Evolutionary conservation across 2,113 vertebrate species (phyloP).

Genomic region (Leuciscus idus): DNA sequence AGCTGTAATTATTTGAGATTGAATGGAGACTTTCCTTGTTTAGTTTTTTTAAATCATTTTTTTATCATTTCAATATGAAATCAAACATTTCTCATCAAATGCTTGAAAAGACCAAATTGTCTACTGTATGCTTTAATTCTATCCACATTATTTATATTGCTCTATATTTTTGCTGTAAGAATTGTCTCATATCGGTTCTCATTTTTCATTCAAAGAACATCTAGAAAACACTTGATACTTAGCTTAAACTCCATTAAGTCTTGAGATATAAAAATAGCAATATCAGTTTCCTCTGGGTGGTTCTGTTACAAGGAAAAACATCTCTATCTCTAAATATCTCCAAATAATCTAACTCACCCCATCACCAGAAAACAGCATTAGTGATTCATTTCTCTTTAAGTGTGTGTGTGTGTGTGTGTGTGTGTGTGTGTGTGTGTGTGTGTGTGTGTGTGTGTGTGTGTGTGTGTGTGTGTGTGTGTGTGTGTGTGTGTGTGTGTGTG

Average conservation of each 20-base stretch:
- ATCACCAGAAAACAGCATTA: not conserved
- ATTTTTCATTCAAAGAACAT: not conserved
- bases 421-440: not conserved
- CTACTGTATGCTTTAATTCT: not conserved
- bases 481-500: conserved; percentile 14
- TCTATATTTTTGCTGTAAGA: not conserved
- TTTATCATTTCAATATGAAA: not conserved
- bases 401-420: not conserved
- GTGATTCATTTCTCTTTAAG: conserved; percentile 22
- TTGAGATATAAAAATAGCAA: not conserved
- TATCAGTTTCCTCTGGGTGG: not conserved
- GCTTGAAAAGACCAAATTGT: too few relatives aligned
- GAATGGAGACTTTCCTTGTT: not conserved
- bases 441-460: conserved; percentile 17
- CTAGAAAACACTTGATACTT: conserved; percentile 2
- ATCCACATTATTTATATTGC: not conserved
- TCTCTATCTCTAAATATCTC: not conserved
- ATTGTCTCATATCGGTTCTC: not conserved
- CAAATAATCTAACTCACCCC: not conserved
- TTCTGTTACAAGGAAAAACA: not conserved
- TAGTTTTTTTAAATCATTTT: not conserved
- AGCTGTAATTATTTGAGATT: not conserved
- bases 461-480: not conserved
- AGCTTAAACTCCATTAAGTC: not conserved
- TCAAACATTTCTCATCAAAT: not conserved